Conservation (phyloP, 1,140 invertebrate species). For the Diorhabda elongata region DNA sequence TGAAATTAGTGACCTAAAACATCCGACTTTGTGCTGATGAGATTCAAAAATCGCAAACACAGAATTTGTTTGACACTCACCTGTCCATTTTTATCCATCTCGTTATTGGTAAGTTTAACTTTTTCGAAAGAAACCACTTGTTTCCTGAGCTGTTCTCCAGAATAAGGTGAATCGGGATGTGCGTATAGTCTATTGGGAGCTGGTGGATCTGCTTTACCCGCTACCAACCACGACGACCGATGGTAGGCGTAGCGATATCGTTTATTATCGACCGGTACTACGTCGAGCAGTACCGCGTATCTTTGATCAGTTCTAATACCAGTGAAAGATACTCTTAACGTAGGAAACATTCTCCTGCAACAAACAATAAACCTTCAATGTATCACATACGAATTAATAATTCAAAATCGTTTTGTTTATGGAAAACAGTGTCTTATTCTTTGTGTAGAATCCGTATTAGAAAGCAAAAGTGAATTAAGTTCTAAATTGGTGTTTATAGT, state of each 20-base stretch:
- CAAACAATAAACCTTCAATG: slow-evolving; percentile 25
- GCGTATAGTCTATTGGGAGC: slow-evolving; percentile 90
- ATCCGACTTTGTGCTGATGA: too few relatives aligned
- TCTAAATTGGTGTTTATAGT: too few relatives aligned
- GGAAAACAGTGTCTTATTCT: too few relatives aligned
- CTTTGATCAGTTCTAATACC: slow-evolving; percentile 59
- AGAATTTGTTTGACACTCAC: slow-evolving; percentile 57
- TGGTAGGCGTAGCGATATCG: slow-evolving; percentile 98
- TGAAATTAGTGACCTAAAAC: too few relatives aligned
- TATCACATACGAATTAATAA: too few relatives aligned
- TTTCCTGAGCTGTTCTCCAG: slow-evolving; percentile 90
- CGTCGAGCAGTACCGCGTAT: slow-evolving; percentile 94
- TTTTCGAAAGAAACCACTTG: slow-evolving; percentile 99
- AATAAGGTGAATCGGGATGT: slow-evolving; percentile 97
- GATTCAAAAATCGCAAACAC: too few relatives aligned
- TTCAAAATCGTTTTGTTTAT: too few relatives aligned
- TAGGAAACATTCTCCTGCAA: slow-evolving; percentile 97
- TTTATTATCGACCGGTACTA: slow-evolving; percentile 95
- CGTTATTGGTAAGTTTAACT: slow-evolving; percentile 98
- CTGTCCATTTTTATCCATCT: slow-evolving; percentile 98
- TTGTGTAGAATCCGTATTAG: too few relatives aligned
- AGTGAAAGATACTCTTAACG: slow-evolving; percentile 87
- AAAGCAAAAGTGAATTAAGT: too few relatives aligned
- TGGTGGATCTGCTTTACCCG: slow-evolving; percentile 96
- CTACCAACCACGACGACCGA: slow-evolving; percentile 96